Base-by-base conservation (phyloP, 2,113 vertebrate species). In the Salminus brasiliensis region DNA sequence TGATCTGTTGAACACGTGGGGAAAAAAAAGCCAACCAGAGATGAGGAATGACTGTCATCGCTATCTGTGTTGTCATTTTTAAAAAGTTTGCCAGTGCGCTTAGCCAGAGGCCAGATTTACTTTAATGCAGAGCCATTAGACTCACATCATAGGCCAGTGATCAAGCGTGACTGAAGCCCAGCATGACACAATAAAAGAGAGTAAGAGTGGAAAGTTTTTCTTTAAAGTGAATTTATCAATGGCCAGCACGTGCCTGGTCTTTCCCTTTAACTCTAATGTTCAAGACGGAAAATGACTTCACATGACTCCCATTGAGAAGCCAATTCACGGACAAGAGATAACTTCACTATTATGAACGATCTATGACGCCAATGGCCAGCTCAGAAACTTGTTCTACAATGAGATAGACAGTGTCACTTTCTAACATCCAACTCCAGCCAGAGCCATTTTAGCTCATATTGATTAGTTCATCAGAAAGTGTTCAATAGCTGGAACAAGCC, bases 401-500 rank as follows among this genome's bases (percentile, higher is more conserved):
- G 34, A 65, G 29, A 65, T 2, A 23, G 15, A 72, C 34, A n/a
- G 75, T 41, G 29, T 78, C 49, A 60, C 69, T 18, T 21, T 41
- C 25, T 21, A 21, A 5, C 29, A 55, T 30, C 27, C 27, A 41
- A 8, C 66, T 43, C n/a, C 59, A 72, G 6, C 25, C 30, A 76
- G 12, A 32, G 74, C 49, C 62, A 55, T 60, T 29, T 21, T 2
- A 53, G 32, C 16, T n/a, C 15, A 21, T 83, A 83, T 84, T 53
- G 81, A 86, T 59, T 29, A 32, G 72, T 15, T 67, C 52, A 53
- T 49, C 43, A 47, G 59, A 49, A 23, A 72, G 59, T 29, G 55
- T 72, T 87, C 69, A 30, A 85, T 83, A 43, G 68, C 73, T 59
- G 81, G 76, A 81, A 75, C 66, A 82, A 67, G 36, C 47, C 73